phyloP scores from a whole-genome alignment of 2,888 invertebrate species.

The Acleris emargana region DNA sequence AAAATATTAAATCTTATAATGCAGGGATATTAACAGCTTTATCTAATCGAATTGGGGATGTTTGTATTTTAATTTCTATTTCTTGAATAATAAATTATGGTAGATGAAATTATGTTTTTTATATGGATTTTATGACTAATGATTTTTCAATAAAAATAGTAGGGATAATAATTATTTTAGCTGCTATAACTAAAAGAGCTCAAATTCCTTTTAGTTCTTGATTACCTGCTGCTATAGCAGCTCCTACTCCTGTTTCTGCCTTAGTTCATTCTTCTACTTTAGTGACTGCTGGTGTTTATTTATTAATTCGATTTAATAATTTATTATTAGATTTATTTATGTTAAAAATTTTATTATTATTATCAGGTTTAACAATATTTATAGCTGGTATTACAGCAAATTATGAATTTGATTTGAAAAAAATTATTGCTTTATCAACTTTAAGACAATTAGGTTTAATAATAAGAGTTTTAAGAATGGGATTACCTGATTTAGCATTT shows the following conservation, averaged over 20 bases:
- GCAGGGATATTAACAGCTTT: constrained; percentile 89
- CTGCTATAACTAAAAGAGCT: constrained; percentile 90
- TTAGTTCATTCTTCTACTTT: constrained; percentile 90
- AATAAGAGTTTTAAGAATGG: constrained; percentile 85
- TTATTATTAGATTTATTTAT: constrained; percentile 70
- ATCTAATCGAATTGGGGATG: constrained; percentile 90
- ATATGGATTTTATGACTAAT: constrained; percentile 76
- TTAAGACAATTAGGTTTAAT: constrained; percentile 90
- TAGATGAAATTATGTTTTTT: constrained; percentile 81
- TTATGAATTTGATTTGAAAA: constrained; percentile 89
- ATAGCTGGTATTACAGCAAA: constrained; percentile 84
- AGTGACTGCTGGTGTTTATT: constrained; percentile 90
- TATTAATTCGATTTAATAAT: constrained; percentile 87
- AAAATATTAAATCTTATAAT: constrained; percentile 87
- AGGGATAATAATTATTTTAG: constrained; percentile 74
- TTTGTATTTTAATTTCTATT: constrained; percentile 85
- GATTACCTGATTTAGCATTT: constrained; percentile 83
- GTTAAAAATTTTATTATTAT: constrained; percentile 78
- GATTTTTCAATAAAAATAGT: constrained; percentile 71
- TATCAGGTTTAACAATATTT: constrained; percentile 84
- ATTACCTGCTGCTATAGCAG: constrained; percentile 89
- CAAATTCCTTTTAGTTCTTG: constrained; percentile 92
- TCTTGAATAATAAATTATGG: constrained; percentile 83
- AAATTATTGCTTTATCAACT: constrained; percentile 91
- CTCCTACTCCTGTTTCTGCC: constrained; percentile 90